These are phyloP conservation scores for Babylonia areolata DNA, from an alignment of 1,140 invertebrate genomes.

Conservation along the genomic window DNA sequence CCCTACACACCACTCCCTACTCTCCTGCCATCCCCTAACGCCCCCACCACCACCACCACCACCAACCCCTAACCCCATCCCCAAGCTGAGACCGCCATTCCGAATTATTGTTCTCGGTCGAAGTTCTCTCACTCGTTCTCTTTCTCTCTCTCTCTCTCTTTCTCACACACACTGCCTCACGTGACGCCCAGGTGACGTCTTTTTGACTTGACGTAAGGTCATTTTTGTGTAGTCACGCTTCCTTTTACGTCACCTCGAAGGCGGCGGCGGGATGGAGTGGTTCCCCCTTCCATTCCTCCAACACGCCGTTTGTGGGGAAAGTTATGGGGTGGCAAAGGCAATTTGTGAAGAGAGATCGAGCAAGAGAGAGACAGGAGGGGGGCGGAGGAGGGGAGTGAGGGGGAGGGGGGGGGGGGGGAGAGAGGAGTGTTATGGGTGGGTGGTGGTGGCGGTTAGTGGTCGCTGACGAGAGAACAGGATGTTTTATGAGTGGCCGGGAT, in stretches of 20 bases:
- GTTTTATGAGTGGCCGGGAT: neutral
- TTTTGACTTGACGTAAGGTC: neutral
- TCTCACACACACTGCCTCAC: neutral
- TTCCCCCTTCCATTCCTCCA: neutral
- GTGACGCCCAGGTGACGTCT: neutral
- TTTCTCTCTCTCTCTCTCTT: conserved; percentile 10
- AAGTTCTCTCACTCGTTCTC: neutral
- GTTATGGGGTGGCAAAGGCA: conserved; percentile 21
- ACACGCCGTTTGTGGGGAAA: neutral
- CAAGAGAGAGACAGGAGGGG: neutral
- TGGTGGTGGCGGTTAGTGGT: neutral
- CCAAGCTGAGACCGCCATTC: no score
- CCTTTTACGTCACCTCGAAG: neutral
- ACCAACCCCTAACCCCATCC: no score
- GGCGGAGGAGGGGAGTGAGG: neutral
- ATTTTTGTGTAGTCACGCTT: neutral
- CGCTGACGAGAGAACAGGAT: neutral
- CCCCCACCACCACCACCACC: no score
- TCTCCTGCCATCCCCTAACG: no score
- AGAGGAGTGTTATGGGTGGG: no score
- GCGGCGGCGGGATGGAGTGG: no score
- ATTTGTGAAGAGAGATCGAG: neutral
- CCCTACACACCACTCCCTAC: no score
- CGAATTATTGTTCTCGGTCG: no score
- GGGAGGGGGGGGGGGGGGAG: neutral